phyloP scores from a whole-genome alignment of 1,140 invertebrate species.

The Aethina tumida region DNA sequence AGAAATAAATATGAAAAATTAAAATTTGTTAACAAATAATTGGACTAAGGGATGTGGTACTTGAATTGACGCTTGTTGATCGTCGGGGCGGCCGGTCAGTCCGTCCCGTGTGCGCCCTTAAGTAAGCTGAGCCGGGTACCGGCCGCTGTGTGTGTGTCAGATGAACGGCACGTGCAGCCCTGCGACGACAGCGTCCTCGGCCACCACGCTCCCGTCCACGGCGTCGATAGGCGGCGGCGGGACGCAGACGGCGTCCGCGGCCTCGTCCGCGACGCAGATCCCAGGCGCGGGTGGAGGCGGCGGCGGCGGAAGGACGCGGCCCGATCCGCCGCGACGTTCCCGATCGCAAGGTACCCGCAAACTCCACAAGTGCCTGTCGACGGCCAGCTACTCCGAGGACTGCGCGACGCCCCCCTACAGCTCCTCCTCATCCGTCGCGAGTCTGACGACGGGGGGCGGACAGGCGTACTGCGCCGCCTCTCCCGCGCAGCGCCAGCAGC shows the following conservation, averaged over 20 bases:
- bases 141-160: conserved; percentile 22
- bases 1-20: too few species aligned
- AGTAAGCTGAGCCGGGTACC: too few species aligned
- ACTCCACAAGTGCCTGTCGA: conserved; percentile 77
- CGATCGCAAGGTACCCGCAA: conserved; percentile 84
- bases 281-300: conserved; percentile 28
- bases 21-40: too few species aligned
- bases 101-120: too few species aligned
- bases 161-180: conserved; percentile 36
- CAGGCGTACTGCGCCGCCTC: conserved; percentile 33
- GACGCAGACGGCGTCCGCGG: conserved; percentile 27
- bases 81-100: too few species aligned
- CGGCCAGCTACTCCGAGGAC: conserved; percentile 63
- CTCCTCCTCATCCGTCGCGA: conserved; percentile 33
- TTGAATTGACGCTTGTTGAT: too few species aligned
- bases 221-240: conserved; percentile 30
- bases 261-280: conserved; percentile 19
- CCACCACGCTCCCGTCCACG: conserved; percentile 28
- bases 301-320: conserved; percentile 31
- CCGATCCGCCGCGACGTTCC: conserved; percentile 48
- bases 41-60: too few species aligned
- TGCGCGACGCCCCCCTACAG: conserved; percentile 35
- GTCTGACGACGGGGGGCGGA: conserved; percentile 43
- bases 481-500: conserved; percentile 41
- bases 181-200: too few species aligned